Base-by-base conservation (phyloP, 2,797 vertebrate genomes). In the Myioborus miniatus region DNA sequence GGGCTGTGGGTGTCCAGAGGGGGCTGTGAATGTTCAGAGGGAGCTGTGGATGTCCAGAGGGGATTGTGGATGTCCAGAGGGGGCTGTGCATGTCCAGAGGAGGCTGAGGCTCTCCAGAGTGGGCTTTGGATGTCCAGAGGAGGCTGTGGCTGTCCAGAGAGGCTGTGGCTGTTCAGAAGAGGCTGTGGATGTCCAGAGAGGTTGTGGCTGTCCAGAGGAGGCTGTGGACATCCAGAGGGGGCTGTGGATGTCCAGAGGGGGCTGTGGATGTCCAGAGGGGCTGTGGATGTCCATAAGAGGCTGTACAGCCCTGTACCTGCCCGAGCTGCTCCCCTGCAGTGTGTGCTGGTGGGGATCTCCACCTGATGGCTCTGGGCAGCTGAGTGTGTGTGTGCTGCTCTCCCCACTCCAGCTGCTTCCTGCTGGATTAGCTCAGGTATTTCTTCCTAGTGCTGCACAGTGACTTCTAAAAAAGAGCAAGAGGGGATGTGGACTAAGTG, bases 311-410 rank as follows among this genome's bases (percentile, higher is more conserved):
- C 63, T 32, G 47, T 2, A 9, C 30, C 59, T 53, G 39, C 12
- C 37, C 0, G 0, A 64, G 62, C 49, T 82, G 32, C 12, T 6
- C 27, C 5, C 19, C 20, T 34, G 39, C 41, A 74, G 1, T 6
- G 4, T 6, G n/a, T 7, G 16, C 3, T 21, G 72, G 1, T 44
- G 24, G 22, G 17, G 52, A 49, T 59, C 32, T 62, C 32, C 65
- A 49, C 20, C 24, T 12, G 12, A 12, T 17, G 24, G 9, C 34
- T 46, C 24, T 15, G 70, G 22, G 29, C 39, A 77, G 26, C 55
- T 74, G 50, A 18, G 16, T 0, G 0, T n/a, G 44, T 43, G 58
- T 37, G 1, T 29, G 8, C 76, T 50, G 43, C 80, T 83, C 37
- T 58, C 68, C 32, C 27, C 27, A 2, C 71, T 74, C 41, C 29